Evolutionary conservation across 2,797 vertebrate genomes (phyloP).

Genomic region (Mormyrops boulengeri): DNA sequence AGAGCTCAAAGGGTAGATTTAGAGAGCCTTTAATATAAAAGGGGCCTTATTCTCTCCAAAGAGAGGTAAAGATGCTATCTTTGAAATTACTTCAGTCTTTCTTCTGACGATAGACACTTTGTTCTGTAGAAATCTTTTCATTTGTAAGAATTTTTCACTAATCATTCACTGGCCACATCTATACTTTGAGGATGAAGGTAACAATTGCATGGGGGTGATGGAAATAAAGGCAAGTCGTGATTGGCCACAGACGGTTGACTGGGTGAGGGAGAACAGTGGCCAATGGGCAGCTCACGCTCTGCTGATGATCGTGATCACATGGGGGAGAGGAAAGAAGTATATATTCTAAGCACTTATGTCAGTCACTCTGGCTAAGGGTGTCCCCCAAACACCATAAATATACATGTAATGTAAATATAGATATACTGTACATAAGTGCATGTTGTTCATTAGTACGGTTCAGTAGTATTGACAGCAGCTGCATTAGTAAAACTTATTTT

Average conservation of each 20-base stretch:
- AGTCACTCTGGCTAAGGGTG: neutral
- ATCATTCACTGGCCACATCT: neutral
- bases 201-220: neutral
- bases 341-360: neutral
- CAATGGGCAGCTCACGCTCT: neutral
- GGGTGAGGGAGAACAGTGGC: neutral
- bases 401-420: neutral
- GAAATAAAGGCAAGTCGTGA: neutral
- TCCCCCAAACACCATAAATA: neutral
- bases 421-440: neutral
- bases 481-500: neutral
- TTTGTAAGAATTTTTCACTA: neutral
- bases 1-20: neutral
- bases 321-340: neutral
- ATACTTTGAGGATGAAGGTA: neutral
- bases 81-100: slow-evolving; percentile 1
- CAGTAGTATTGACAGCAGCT: neutral
- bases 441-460: neutral
- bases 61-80: neutral
- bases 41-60: neutral
- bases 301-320: neutral
- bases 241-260: neutral
- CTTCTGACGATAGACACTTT: neutral
- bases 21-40: neutral
- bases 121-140: neutral